phyloP scores from a whole-genome alignment of 2,888 invertebrate species.

The Lathronympha strigana region DNA sequence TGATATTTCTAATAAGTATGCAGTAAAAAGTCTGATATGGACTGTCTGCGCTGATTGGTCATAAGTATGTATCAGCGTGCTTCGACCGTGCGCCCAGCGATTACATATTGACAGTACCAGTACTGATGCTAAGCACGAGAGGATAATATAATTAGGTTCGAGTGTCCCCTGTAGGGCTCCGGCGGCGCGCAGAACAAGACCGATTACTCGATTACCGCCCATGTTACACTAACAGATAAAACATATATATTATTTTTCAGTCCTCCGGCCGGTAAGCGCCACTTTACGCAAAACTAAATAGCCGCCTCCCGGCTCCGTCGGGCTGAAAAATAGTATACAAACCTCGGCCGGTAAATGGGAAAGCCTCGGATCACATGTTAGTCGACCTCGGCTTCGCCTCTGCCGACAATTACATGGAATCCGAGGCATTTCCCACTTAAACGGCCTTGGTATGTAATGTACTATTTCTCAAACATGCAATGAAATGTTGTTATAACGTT shows the following conservation, averaged over 20 bases:
- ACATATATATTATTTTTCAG: conserved; percentile 17
- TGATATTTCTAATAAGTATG: conserved; percentile 26
- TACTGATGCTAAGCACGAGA: neutral
- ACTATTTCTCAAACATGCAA: too few species aligned
- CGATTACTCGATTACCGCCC: conserved; percentile 27
- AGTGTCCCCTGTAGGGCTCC: conserved; percentile 5
- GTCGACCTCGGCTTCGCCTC: too few species aligned
- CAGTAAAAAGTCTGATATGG: conserved; percentile 4
- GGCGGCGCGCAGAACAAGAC: conserved; percentile 18
- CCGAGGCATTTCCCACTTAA: too few species aligned
- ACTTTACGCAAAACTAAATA: too few species aligned
- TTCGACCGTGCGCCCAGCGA: neutral
- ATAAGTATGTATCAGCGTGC: neutral
- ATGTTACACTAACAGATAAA: conserved; percentile 8
- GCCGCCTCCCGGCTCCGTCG: too few species aligned
- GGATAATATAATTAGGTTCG: conserved; percentile 1
- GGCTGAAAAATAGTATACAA: too few species aligned
- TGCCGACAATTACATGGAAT: too few species aligned
- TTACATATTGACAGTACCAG: neutral
- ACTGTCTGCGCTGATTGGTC: conserved; percentile 3
- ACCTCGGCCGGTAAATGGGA: too few species aligned
- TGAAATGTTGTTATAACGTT: too few species aligned
- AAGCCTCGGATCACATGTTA: too few species aligned
- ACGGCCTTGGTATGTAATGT: too few species aligned
- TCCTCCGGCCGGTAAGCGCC: too few species aligned